Evolutionary conservation across 2,113 vertebrate species (phyloP).

Genomic region (Callipepla californica): DNA sequence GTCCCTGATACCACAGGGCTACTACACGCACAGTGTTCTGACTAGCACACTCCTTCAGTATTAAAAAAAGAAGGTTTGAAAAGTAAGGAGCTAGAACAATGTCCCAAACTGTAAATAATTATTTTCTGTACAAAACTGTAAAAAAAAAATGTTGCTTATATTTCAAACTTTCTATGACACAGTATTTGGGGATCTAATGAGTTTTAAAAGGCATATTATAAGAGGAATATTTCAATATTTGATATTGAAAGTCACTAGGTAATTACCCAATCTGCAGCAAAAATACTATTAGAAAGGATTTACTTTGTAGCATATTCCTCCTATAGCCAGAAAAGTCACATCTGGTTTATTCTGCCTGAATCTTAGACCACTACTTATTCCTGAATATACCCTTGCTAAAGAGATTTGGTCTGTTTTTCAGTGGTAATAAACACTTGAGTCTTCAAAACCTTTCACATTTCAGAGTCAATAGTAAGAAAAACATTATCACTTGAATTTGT

Average conservation of each 20-base stretch:
- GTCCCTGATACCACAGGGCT: neutral
- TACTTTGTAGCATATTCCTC: neutral
- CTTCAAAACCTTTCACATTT: neutral
- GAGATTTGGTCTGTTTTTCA: neutral
- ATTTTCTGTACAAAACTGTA: neutral
- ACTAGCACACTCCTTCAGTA: neutral
- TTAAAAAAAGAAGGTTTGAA: neutral
- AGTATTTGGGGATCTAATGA: neutral
- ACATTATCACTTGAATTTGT: neutral
- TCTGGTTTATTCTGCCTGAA: neutral
- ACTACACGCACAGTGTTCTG: neutral
- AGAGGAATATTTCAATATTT: neutral
- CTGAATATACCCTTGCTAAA: neutral
- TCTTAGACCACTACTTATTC: neutral
- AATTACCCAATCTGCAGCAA: neutral
- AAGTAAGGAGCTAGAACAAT: neutral
- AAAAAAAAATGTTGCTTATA: neutral
- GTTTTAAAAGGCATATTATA: neutral
- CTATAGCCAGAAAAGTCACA: neutral
- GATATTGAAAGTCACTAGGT: neutral
- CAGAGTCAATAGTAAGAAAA: neutral
- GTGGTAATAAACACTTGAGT: neutral
- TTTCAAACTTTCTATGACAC: neutral
- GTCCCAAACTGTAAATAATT: neutral
- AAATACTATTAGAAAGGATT: neutral